Base-by-base conservation (phyloP, 2,113 vertebrate species). In the Cavia aperea region DNA sequence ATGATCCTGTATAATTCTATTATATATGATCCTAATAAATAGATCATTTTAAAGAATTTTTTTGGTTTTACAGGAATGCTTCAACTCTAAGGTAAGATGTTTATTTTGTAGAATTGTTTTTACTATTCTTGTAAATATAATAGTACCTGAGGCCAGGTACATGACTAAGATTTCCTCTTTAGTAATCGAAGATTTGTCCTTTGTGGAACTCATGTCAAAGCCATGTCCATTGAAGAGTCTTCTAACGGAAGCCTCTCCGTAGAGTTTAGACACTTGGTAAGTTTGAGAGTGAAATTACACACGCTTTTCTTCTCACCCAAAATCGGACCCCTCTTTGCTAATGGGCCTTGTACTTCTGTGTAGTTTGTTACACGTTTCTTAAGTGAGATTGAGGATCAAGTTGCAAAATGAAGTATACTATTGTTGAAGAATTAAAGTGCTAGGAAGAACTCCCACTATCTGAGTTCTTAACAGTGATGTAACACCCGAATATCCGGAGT, bases 181-280 rank as follows among this genome's bases (percentile, higher is more conserved):
- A 99, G 99, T 95, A 99, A 98, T 95, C 98, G 99, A 65, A 99
- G 99, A 93, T 99, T 99, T 94, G 98, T 99, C 92, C 99, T 99
- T 95, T 98, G 98, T 94, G 99, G 98, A 89, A 99, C 98, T 56
- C 99, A 99, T 7, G 98, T 98, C 95, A 99, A 99, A 98, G 99
- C 98, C 18, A 99, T 99, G 99, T 99, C 99, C 95, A 98, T 99
- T 72, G 99, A 99, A 94, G 99, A 99, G 89, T 99, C 98, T 2
- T 98, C 98, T 26, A 99, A 98, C 0, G 99, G 99, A 82, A 99
- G 98, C 94, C 97, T 99, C 49, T 99, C 99, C 0, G 99, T 99
- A 68, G 99, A 99, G 97, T 99, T 99, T 93, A 98, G 98, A 97
- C 99, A 99, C 96, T 97, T 99, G 98, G 99, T 99, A 97, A 97